These are phyloP conservation scores for Drosophila gunungcola DNA, from an alignment of 1,140 invertebrate genomes.

Conservation along the genomic window DNA sequence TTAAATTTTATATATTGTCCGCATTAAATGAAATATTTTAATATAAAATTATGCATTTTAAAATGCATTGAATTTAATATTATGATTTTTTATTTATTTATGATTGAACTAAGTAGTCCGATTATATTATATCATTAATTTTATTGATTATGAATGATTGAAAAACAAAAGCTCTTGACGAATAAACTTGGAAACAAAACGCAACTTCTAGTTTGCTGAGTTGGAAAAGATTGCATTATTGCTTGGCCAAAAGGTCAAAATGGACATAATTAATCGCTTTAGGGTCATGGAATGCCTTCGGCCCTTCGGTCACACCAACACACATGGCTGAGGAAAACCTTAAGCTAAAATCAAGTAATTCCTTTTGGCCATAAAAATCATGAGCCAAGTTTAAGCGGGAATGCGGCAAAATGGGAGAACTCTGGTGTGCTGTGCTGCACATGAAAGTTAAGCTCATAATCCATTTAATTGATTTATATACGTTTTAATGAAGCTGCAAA, in stretches of 20 bases:
- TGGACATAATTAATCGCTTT: constrained; percentile 62
- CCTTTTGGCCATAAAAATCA: constrained; percentile 45
- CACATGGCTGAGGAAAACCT: not conserved
- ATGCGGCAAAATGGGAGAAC: not conserved
- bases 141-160: too few species aligned
- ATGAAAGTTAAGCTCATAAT: constrained; percentile 47
- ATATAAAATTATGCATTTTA: too few species aligned
- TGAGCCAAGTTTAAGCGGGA: constrained; percentile 21
- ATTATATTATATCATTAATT: too few species aligned
- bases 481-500: constrained; percentile 59
- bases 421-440: constrained; percentile 12
- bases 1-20: too few species aligned
- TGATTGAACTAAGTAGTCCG: too few species aligned
- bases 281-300: constrained; percentile 12
- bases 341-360: constrained; percentile 7
- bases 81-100: too few species aligned
- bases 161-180: too few species aligned
- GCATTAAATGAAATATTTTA: too few species aligned
- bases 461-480: constrained; percentile 70
- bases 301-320: not conserved
- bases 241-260: constrained; percentile 13
- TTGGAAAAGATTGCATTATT: constrained; percentile 12
- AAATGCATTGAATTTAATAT: too few species aligned
- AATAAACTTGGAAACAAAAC: too few species aligned
- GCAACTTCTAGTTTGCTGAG: not conserved